These are phyloP conservation scores for Promerops cafer DNA, from an alignment of 2,113 vertebrate species.

Conservation along the genomic window DNA sequence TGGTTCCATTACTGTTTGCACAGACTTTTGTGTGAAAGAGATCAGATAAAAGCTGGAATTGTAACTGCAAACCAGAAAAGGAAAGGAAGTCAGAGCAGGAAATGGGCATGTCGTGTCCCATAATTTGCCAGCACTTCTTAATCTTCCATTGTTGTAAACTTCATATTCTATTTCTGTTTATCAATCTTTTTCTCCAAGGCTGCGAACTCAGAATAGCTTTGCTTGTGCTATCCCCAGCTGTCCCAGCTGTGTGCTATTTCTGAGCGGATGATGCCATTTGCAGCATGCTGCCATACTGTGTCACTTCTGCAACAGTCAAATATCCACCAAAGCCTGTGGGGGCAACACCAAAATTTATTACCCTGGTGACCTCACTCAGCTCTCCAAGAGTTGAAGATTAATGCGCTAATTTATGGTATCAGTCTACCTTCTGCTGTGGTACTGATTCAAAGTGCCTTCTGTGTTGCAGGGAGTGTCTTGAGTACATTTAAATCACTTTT, in stretches of 20 bases:
- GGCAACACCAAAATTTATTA: not conserved
- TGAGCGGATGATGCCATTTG: not conserved
- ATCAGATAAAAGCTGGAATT: conserved; percentile 13
- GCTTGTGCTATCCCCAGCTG: conserved; percentile 32
- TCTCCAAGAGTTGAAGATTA: not conserved
- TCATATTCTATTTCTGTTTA: conserved; percentile 43
- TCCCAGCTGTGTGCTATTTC: conserved; percentile 43
- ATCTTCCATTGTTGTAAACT: conserved; percentile 12
- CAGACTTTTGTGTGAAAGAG: not conserved
- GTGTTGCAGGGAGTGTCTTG: not conserved
- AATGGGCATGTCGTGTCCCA: not conserved
- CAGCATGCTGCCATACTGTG: not conserved
- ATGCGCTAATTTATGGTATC: not conserved
- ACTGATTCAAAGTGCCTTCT: not conserved
- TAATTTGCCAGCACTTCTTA: conserved; percentile 13
- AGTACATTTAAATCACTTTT: conserved; percentile 55
- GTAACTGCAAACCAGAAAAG: conserved; percentile 2
- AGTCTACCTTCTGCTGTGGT: not conserved
- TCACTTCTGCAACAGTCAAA: not conserved
- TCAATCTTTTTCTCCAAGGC: conserved; percentile 31
- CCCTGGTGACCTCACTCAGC: not conserved
- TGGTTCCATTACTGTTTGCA: conserved; percentile 29
- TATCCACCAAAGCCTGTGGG: not conserved
- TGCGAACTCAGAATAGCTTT: not conserved
- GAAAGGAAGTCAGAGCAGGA: conserved; percentile 38